A percentile compares a stretch with the other conserved stretches of the same genome.
These are phyloP conservation scores for Heliocidaris erythrogramma DNA, from an alignment of 35 echinoderm and acorn worm genomes.

Conservation along the genomic window DNA sequence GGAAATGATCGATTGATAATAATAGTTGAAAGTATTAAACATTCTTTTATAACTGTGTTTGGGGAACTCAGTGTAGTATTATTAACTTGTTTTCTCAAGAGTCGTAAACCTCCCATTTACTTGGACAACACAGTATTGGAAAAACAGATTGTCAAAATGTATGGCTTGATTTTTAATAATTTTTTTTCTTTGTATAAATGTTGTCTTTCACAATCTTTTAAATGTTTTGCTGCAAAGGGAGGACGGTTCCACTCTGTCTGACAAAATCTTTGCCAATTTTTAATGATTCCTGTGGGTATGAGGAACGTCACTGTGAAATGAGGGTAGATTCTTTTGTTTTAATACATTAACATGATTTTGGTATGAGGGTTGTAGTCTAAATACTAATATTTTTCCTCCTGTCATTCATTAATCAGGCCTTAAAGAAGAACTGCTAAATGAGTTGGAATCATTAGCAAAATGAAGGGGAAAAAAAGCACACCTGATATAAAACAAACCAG, in stretches of 20 bases:
- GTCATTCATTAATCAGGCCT: not conserved
- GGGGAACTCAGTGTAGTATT: not conserved
- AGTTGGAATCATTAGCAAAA: too few species aligned
- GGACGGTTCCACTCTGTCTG: not conserved
- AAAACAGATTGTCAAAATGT: not conserved
- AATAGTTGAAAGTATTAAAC: not conserved
- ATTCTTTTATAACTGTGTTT: not conserved
- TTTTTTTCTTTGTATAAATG: not conserved
- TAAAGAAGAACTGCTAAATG: not conserved
- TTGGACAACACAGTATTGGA: not conserved
- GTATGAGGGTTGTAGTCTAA: too few species aligned
- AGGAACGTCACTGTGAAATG: not conserved
- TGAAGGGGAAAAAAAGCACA: not conserved
- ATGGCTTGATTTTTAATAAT: not conserved
- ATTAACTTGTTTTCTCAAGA: not conserved
- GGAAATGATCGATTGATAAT: not conserved
- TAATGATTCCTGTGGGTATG: not conserved
- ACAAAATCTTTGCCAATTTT: slow-evolving; percentile 4
- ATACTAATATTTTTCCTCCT: not conserved
- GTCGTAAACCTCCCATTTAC: not conserved
- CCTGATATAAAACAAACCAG: not conserved
- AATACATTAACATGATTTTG: not conserved
- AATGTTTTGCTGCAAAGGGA: not conserved
- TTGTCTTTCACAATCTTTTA: not conserved
- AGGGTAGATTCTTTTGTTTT: not conserved